Evolutionary conservation across 2,888 invertebrate genomes (phyloP), one percentile per base, ranked within the genome.

Genomic region (Oligia fasciuncula): DNA sequence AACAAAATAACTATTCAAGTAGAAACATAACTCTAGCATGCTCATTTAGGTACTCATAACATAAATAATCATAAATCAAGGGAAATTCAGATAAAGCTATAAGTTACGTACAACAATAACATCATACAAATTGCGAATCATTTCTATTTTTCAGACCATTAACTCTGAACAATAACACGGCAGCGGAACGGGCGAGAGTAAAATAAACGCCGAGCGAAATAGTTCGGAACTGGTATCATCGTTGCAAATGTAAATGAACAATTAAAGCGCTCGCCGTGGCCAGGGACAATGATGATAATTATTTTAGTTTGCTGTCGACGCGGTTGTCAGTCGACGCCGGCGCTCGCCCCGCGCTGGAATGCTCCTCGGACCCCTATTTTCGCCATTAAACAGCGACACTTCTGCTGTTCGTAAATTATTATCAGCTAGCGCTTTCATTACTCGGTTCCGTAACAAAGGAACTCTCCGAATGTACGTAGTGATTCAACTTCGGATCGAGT

Each of bases 201-300:
- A 96, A 96, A 96, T 96, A 95, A 95, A 96, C 94, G 94, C 91
- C 93, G 93, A 90, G 91, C 93, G 93, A 94, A 96, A 97, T 96
- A 96, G 97, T 96, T 97, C 94, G 92, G 93, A 96, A 95, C 95
- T 95, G 96, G 96, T 96, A 96, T 96, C 96, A 96, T 96, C 94
- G 96, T 94, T 95, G 96, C 95, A 96, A 96, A 96, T 97, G 96
- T 96, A 96, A 96, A 97, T 97, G 96, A 96, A 97, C 97, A 97
- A 96, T 97, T 97, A 96, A 96, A 97, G 93, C 94, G 95, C 94
- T 94, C 94, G 95, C 95, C 95, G 95, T 94, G 95, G 94, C 95
- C 95, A 93, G 94, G 94, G 95, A 96, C 96, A 96, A 96, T 96
- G 96, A 96, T 96, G 95, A 97, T 97, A 96, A 97, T 96, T 97